A percentile compares a stretch with the other conserved stretches of the same genome.
Evolutionary conservation across 2,888 invertebrate genomes (phyloP).

Genomic region (Julus scandinavius): DNA sequence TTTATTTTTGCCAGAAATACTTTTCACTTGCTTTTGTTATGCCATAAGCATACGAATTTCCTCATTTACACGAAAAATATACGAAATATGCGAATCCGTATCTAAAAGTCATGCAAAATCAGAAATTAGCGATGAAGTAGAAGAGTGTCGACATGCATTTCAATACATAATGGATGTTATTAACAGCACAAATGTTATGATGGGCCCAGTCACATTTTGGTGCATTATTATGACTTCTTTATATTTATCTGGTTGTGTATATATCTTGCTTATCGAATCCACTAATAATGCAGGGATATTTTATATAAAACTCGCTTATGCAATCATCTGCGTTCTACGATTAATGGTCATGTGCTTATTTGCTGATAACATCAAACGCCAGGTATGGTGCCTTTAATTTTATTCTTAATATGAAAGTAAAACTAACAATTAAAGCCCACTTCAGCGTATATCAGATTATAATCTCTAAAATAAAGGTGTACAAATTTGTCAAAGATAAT

Average conservation of each 20-base stretch:
- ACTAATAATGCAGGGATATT: neutral
- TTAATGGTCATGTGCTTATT: neutral
- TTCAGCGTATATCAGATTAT: too few relatives aligned
- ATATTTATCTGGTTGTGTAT: neutral
- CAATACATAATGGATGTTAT: neutral
- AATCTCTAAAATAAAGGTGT: too few relatives aligned
- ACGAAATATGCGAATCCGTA: neutral
- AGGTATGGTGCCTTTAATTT: neutral
- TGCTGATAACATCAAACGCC: neutral
- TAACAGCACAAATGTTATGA: neutral
- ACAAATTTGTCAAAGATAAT: too few relatives aligned
- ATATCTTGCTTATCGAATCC: neutral
- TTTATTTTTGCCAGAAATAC: neutral
- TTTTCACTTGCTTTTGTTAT: neutral
- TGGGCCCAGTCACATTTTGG: neutral
- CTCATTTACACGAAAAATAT: neutral
- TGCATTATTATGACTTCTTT: neutral
- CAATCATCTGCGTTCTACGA: neutral
- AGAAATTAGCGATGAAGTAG: neutral
- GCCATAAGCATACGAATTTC: neutral
- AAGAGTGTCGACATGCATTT: neutral
- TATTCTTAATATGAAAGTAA: too few relatives aligned
- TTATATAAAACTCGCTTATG: neutral
- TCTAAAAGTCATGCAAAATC: neutral
- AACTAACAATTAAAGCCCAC: too few relatives aligned